These are phyloP conservation scores for Andricus curvator DNA, from an alignment of 2,888 invertebrate species.

Conservation along the genomic window DNA sequence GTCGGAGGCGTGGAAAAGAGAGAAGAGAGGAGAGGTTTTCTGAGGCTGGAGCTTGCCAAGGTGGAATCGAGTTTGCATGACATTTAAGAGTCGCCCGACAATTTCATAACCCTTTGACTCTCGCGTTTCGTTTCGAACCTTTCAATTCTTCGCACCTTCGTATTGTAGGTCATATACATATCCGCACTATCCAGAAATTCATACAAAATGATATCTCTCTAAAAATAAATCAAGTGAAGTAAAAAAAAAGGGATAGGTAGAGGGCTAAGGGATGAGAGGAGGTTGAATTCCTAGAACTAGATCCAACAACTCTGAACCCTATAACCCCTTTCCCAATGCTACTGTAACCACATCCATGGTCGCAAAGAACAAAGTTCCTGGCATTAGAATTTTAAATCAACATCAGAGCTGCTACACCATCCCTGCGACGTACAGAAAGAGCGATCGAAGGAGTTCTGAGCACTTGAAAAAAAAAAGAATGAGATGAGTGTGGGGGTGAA, in stretches of 20 bases:
- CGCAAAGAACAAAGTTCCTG: constrained; percentile 35
- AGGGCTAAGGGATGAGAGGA: neutral
- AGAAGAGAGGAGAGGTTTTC: constrained; percentile 11
- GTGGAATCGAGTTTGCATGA: constrained; percentile 71
- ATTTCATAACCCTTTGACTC: constrained; percentile 67
- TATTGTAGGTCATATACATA: constrained; percentile 3
- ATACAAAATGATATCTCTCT: constrained; percentile 3
- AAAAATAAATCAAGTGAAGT: neutral
- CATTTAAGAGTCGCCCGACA: constrained; percentile 62
- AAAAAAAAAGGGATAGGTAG: neutral
- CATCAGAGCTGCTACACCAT: constrained; percentile 24
- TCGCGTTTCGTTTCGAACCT: constrained; percentile 2
- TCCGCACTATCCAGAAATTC: neutral
- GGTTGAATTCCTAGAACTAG: neutral
- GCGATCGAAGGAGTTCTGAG: neutral
- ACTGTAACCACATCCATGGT: constrained; percentile 27
- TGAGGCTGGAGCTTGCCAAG: constrained; percentile 42
- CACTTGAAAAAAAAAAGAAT: neutral
- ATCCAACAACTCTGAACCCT: neutral
- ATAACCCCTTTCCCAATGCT: constrained; percentile 30
- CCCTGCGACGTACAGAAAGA: constrained; percentile 28
- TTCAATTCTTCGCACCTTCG: constrained; percentile 5
- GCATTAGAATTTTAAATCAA: constrained; percentile 41
- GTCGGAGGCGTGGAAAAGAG: constrained; percentile 20
- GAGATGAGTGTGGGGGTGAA: neutral